phyloP scores from a whole-genome alignment of 2,113 vertebrate species.

The Bungarus multicinctus region DNA sequence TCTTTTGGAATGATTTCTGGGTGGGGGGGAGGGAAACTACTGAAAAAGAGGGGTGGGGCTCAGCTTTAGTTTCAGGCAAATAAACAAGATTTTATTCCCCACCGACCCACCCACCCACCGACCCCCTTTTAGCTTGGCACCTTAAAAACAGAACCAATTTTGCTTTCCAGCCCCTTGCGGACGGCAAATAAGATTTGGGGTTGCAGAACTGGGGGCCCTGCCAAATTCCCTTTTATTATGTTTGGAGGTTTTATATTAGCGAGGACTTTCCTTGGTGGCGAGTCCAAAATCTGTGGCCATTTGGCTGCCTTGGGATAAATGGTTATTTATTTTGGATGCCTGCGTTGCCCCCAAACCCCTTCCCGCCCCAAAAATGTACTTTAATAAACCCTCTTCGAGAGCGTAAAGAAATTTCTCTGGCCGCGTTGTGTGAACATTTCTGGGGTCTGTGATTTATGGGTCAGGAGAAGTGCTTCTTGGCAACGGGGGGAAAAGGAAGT shows the following conservation, averaged over 20 bases:
- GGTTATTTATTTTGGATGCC: slow-evolving; percentile 59
- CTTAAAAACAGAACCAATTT: neutral
- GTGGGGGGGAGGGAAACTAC: too few species aligned
- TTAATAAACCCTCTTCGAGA: slow-evolving; percentile 54
- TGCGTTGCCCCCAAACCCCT: neutral
- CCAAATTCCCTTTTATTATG: slow-evolving; percentile 27
- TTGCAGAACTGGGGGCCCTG: slow-evolving; percentile 5
- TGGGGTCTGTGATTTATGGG: slow-evolving; percentile 45
- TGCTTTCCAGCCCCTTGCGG: neutral
- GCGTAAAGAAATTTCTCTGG: slow-evolving; percentile 33
- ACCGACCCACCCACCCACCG: too few species aligned
- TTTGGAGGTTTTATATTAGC: slow-evolving; percentile 37
- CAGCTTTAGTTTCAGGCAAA: neutral
- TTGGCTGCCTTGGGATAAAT: slow-evolving; percentile 4
- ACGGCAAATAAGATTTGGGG: neutral
- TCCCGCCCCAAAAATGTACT: slow-evolving; percentile 36
- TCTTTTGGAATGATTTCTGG: neutral
- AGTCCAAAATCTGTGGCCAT: slow-evolving; percentile 26
- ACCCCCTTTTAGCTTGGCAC: neutral
- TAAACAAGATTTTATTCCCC: neutral
- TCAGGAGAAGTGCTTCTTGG: slow-evolving; percentile 55
- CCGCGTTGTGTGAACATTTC: slow-evolving; percentile 49
- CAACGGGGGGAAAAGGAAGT: slow-evolving; percentile 11
- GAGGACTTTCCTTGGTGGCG: slow-evolving; percentile 27
- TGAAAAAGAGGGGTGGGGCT: neutral